Evolutionary conservation across 2,113 vertebrate genomes (phyloP).

Genomic region (Synodontis membranacea): DNA sequence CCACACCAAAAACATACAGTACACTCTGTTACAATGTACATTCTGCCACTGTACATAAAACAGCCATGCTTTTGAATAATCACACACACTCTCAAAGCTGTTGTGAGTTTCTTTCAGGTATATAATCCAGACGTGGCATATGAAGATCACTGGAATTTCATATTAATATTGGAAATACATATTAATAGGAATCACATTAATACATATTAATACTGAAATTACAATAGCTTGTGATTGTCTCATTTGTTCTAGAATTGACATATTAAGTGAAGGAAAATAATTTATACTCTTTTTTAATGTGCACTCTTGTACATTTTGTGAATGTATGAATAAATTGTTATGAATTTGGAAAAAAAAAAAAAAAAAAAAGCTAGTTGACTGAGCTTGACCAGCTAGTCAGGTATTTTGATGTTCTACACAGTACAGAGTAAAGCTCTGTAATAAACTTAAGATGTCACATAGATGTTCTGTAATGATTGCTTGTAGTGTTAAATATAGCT

Average conservation of each 20-base stretch:
- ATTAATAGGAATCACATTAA: too few species aligned
- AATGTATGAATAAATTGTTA: conserved; percentile 96
- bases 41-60: conserved; percentile 76
- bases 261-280: conserved; percentile 76
- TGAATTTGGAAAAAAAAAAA: too few species aligned
- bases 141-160: conserved; percentile 82
- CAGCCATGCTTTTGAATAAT: conserved; percentile 42
- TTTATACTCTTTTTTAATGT: conserved; percentile 93
- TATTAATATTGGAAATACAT: conserved; percentile 93
- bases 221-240: conserved; percentile 91
- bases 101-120: conserved; percentile 90
- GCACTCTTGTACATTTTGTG: conserved; percentile 98
- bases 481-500: too few species aligned
- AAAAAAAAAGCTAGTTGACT: too few species aligned
- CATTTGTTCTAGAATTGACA: conserved; percentile 81
- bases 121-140: conserved; percentile 96
- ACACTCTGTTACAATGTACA: conserved; percentile 75
- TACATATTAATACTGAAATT: too few species aligned
- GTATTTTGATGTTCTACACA: too few species aligned
- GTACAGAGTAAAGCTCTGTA: too few species aligned
- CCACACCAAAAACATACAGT: conserved; percentile 43
- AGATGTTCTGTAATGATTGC: too few species aligned
- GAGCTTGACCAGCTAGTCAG: too few species aligned
- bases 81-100: conserved; percentile 28
- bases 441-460: too few species aligned